These are phyloP conservation scores for Pampusana beccarii DNA, from an alignment of 2,113 vertebrate genomes.

Conservation along the genomic window DNA sequence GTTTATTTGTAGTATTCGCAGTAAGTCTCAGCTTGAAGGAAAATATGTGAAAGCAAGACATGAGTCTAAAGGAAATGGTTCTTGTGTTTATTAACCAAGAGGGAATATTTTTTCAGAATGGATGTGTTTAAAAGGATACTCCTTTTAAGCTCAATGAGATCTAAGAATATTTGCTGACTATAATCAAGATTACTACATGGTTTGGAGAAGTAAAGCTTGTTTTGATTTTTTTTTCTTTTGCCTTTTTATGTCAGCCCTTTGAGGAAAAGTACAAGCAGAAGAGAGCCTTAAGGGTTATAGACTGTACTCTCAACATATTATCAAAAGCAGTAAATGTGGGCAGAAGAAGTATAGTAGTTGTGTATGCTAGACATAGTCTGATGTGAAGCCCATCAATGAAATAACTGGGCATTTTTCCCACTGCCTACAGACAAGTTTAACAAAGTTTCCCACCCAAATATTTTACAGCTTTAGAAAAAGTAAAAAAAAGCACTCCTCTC, in stretches of 20 bases:
- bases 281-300: not conserved
- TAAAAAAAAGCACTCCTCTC: fast-evolving
- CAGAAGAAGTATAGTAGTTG: not conserved
- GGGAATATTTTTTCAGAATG: not conserved
- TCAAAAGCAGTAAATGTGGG: not conserved
- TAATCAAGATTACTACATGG: not conserved
- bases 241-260: not conserved
- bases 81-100: slow-evolving; percentile 5
- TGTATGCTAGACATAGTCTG: not conserved
- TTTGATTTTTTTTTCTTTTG: not conserved
- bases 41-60: not conserved
- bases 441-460: not conserved
- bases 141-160: not conserved
- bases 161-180: not conserved
- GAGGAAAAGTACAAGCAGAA: not conserved
- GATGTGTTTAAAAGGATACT: not conserved
- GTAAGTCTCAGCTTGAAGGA: not conserved
- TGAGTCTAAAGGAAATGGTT: not conserved
- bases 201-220: not conserved
- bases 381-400: not conserved
- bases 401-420: not conserved
- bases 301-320: not conserved
- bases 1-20: not conserved
- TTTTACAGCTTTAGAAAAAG: not conserved
- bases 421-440: not conserved